Conservation (phyloP, 2,888 invertebrate species). For the Eupelmus urozonus region DNA sequence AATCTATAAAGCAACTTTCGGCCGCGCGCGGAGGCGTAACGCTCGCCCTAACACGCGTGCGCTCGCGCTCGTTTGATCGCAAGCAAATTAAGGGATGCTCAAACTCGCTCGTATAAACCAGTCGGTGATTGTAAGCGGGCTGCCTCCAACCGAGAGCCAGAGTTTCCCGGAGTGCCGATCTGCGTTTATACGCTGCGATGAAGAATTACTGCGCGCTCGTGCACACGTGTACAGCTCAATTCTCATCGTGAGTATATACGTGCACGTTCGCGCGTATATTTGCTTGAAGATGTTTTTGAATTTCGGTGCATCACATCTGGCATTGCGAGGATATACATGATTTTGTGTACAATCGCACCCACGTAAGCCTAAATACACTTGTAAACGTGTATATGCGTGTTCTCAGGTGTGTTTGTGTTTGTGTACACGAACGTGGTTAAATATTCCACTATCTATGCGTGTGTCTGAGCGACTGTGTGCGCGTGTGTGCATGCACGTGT, state of each 20-base stretch:
- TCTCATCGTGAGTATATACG: background rate
- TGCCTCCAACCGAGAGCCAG: too few species aligned
- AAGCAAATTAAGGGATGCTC: conserved; percentile 45
- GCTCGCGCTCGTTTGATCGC: conserved; percentile 59
- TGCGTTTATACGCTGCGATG: background rate
- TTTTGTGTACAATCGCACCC: background rate
- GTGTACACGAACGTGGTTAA: background rate
- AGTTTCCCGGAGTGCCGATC: background rate
- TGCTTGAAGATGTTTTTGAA: too few species aligned
- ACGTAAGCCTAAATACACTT: too few species aligned
- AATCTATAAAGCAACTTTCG: conserved; percentile 54
- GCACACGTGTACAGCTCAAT: background rate
- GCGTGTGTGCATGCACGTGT: background rate
- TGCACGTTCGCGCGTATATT: background rate
- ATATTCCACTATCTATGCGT: background rate
- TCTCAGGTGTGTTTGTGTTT: background rate
- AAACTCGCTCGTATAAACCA: conserved; percentile 1
- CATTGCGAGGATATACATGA: too few species aligned
- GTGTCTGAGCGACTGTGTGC: background rate
- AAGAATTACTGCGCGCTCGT: conserved; percentile 15
- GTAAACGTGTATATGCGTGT: too few species aligned
- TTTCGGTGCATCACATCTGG: too few species aligned
- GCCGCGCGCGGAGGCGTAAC: background rate
- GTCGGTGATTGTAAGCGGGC: conserved; percentile 18
- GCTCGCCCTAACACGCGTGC: background rate